Evolutionary conservation across 2,888 invertebrate genomes (phyloP), one percentile per base, ranked within the genome.

Genomic region (Acleris literana): DNA sequence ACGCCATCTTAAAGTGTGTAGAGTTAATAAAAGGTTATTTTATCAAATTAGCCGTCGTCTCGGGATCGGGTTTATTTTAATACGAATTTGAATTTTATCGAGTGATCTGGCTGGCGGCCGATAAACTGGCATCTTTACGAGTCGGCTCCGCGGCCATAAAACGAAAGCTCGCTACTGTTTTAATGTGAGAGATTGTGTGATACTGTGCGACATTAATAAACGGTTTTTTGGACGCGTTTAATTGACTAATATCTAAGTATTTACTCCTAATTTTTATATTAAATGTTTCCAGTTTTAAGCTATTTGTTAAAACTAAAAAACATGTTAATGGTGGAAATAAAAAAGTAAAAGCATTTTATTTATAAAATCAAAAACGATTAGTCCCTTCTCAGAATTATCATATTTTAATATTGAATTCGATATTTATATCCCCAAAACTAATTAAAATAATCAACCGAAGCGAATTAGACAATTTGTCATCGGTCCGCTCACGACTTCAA

Each of bases 401-500:
- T 20, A 43, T 51, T 56, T 57, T 11, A 51, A 68, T 58, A 63
- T 64, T 43, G 58, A 51, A 60, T 43, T 48, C 51, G 20, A 51
- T 63, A 63, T 59, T 81, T 76, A 78, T 77, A 72, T 74, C 70
- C 69, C 75, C 70, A 57, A 70, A 80, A 76, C 84, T 86, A 88
- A 90, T 90, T 90, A 88, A 83, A 84, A 86, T 87, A 85, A 86
- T 86, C 80, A 80, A 80, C 78, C 83, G 80, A 80, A 74, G 75
- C 85, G 85, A 88, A 90, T 90, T 86, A 82, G 81, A 82, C 74
- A 89, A 91, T 91, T 90, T 91, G 91, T 91, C 92, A 90, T 87
- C 82, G 78, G 53, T 53, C 73, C 68, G 76, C 74, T 76, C 72
- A 71, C 76, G 74, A 75, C 72, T 72, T 71, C 74, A 76, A 79